Evolutionary conservation across 2,888 invertebrate genomes (phyloP), one percentile per base, ranked within the genome.

Genomic region (Sinotaia quadrata): DNA sequence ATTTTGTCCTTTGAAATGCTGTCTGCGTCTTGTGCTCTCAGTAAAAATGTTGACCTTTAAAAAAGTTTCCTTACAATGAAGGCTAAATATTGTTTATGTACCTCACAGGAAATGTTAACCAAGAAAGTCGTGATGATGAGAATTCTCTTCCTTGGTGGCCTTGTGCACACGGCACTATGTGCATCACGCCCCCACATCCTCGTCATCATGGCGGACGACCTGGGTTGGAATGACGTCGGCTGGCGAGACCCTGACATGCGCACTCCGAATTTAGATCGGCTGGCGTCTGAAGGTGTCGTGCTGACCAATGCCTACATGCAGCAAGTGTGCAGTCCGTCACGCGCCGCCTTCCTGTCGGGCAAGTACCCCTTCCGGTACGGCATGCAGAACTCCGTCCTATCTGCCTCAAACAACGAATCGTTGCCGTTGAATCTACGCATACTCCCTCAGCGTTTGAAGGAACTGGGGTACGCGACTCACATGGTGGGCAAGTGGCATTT

Each of bases 321-420:
- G 27, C 54, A 24, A 18, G 18, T 27, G 24, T 90, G 90, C 74
- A 88, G 90, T n/a, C 90, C 90, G 7, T 89, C 89, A 67, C 78
- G 90, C 63, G 89, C 90, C 5, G 90, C 90, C 2, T 82, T 90
- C 69, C 82, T 91, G 57, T 90, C 90, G 1, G 90, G 89, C 18
- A 70, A 77, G 0, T 80, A 78, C 59, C 81, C 79, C 4, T 70
- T 78, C 18, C 63, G 81, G 3, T 41, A 54, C 41, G 63, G 63
- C 1, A 21, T 63, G 8, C 54, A 63, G 52, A 18, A 63, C 52
- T 54, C 63, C 27, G 63, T 63, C n/a, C 37, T 63, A 29, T 18
- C n/a, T 1, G 52, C 63, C 21, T 21, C 41, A 18, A 3, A 31
- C 5, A 63, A 63, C 63, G 29, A 27, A n/a, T 63, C 63, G 41